Evolutionary conservation across 2,797 vertebrate species (phyloP).

Genomic region (Aeoliscus strigatus): DNA sequence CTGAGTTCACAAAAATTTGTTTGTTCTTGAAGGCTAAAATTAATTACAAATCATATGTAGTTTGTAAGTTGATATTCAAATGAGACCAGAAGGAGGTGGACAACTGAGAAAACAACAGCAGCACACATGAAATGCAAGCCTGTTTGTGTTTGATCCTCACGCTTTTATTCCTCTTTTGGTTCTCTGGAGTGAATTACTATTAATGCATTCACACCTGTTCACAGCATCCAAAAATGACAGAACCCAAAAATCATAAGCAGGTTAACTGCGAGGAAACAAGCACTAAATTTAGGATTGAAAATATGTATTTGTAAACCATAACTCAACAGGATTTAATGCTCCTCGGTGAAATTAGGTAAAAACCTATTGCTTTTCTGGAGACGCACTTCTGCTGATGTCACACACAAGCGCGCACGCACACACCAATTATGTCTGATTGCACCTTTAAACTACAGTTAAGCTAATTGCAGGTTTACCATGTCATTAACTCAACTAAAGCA

Average conservation of each 20-base stretch:
- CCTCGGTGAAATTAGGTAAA: too few species aligned
- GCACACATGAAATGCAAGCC: constrained; percentile 3
- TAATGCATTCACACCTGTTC: not conserved
- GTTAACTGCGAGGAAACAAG: constrained; percentile 11
- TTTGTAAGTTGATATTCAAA: constrained; percentile 7
- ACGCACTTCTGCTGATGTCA: too few species aligned
- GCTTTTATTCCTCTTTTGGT: not conserved
- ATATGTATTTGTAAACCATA: too few species aligned
- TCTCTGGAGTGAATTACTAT: not conserved
- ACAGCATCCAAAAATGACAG: not conserved
- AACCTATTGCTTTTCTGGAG: too few species aligned
- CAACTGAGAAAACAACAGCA: not conserved
- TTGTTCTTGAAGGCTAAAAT: not conserved
- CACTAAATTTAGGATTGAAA: too few species aligned
- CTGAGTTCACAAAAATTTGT: constrained; percentile 1
- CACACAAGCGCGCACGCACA: too few species aligned
- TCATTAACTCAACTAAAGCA: not conserved
- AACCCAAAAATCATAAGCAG: not conserved
- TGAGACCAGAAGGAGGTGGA: not conserved
- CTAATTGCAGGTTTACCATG: constrained; percentile 18
- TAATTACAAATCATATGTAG: too few species aligned
- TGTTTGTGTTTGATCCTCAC: constrained; percentile 6
- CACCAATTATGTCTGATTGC: constrained; percentile 45
- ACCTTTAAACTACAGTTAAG: constrained; percentile 35
- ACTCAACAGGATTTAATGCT: too few species aligned